Evolutionary conservation across 2,113 vertebrate genomes (phyloP), one percentile per base, ranked within the genome.

Genomic region (Callopanchax toddi): DNA sequence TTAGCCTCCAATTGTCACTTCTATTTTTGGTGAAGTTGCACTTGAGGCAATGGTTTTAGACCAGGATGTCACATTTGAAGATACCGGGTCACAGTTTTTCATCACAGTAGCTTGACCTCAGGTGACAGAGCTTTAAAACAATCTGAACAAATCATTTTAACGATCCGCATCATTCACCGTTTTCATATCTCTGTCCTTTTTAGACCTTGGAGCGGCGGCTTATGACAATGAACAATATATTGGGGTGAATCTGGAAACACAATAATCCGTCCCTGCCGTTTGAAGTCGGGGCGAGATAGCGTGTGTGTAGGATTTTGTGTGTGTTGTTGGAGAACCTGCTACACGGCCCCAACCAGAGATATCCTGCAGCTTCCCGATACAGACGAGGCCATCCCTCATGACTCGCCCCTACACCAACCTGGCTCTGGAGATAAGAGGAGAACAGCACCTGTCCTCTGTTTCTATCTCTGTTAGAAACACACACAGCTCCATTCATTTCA

Each of bases 351-450:
- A 53, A 68, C 70, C 81, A 55, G 70, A 83, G 85, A 86, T 89
- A 89, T 81, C 56, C 83, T 87, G 85, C 81, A 74, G 77, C 79
- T 78, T 58, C 77, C 67, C 79, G 81, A 84, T 89, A 87, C 71
- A 80, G 70, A 60, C 82, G 23, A 65, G 72, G 70, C 82, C 61
- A 87, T 86, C 67, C 80, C 71, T 88, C 86, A 90, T 90, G 85
- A 84, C 78, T 69, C 73, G 70, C 55, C 34, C 29, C 64, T 82
- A 53, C 26, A 67, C 71, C 79, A 63, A 54, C 72, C 83, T 88
- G 86, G 78, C 60, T 79, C 67, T 55, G 67, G 64, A 86, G 88
- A 90, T 90, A 90, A 90, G 85, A 78, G 50, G 25, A 4, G 45
- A 86, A 74, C 73, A 83, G 62, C 85, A 87, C 83, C 74, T 85